phyloP scores from a whole-genome alignment of 2,113 vertebrate genomes.

The Oryzias javanicus region DNA sequence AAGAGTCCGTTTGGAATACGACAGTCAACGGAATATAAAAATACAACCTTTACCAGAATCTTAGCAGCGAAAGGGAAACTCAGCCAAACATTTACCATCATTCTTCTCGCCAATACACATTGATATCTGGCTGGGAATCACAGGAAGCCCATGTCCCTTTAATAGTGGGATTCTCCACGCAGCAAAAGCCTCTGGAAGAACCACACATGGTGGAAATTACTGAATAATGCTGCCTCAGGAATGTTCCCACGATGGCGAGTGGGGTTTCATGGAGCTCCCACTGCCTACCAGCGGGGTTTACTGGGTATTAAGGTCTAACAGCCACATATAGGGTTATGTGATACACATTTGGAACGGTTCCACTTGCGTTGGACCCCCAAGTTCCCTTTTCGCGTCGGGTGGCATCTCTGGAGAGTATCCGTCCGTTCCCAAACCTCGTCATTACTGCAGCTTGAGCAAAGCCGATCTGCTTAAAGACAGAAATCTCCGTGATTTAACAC shows the following conservation, averaged over 20 bases:
- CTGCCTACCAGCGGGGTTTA: conserved; percentile 39
- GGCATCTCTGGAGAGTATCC: not conserved
- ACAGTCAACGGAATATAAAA: not conserved
- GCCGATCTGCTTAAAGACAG: conserved; percentile 23
- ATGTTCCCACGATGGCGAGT: conserved; percentile 73
- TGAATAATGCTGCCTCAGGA: conserved; percentile 72
- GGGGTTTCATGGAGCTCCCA: conserved; percentile 52
- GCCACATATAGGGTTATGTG: conserved; percentile 34
- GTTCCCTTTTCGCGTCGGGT: too few relatives aligned
- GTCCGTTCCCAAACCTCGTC: conserved; percentile 7
- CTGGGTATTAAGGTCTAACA: conserved; percentile 42
- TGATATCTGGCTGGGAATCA: conserved; percentile 55
- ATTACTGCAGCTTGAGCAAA: conserved; percentile 11
- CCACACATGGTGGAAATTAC: conserved; percentile 76
- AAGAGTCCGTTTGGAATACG: not conserved
- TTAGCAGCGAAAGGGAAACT: not conserved
- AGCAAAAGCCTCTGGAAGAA: conserved; percentile 43
- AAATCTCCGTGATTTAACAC: conserved; percentile 16
- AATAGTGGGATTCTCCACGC: conserved; percentile 59
- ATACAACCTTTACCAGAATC: too few relatives aligned
- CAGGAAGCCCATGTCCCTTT: conserved; percentile 48
- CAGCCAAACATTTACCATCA: conserved; percentile 2
- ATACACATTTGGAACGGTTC: conserved; percentile 20
- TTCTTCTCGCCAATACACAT: not conserved
- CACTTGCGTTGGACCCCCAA: conserved; percentile 6